Evolutionary conservation across 1,140 invertebrate species (phyloP).

Genomic region (Micrasema minimum): DNA sequence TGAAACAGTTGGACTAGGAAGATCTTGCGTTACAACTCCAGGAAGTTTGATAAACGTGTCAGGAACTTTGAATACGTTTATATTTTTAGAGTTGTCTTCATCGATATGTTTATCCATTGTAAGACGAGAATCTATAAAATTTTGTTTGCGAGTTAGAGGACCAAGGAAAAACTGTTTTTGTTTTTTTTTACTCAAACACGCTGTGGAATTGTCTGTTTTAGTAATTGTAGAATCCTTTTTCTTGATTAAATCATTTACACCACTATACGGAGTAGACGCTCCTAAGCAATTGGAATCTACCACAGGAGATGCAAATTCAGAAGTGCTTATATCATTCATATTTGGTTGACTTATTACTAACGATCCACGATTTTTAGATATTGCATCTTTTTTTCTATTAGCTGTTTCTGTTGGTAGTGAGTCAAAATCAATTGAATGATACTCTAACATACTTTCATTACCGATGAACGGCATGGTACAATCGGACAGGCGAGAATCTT

Average conservation of each 20-base stretch:
- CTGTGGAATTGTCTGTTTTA: neutral
- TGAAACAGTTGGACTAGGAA: conserved; percentile 53
- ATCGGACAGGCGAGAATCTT: conserved; percentile 19
- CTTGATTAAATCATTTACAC: neutral
- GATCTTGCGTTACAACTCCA: conserved; percentile 9
- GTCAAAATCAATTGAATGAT: conserved; percentile 39
- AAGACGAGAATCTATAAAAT: conserved; percentile 6
- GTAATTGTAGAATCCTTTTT: conserved; percentile 10
- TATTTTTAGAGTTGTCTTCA: neutral
- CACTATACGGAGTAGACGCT: conserved; percentile 17
- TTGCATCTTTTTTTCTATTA: too few relatives aligned
- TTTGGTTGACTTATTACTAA: conserved; percentile 29
- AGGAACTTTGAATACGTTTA: neutral
- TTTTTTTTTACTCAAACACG: too few relatives aligned
- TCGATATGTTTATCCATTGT: conserved; percentile 4
- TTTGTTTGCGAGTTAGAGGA: conserved; percentile 44
- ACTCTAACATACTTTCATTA: conserved; percentile 45
- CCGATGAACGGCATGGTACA: conserved; percentile 19
- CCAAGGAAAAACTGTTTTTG: neutral
- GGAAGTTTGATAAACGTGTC: neutral
- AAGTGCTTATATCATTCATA: conserved; percentile 9
- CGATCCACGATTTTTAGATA: conserved; percentile 1
- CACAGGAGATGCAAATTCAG: neutral
- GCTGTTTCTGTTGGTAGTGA: conserved; percentile 10
- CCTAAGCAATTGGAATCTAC: neutral